A percentile compares a stretch with the other conserved stretches of the same genome.
Evolutionary conservation across 2,888 invertebrate species (phyloP).

Genomic region (Caenorhabditis sp.): DNA sequence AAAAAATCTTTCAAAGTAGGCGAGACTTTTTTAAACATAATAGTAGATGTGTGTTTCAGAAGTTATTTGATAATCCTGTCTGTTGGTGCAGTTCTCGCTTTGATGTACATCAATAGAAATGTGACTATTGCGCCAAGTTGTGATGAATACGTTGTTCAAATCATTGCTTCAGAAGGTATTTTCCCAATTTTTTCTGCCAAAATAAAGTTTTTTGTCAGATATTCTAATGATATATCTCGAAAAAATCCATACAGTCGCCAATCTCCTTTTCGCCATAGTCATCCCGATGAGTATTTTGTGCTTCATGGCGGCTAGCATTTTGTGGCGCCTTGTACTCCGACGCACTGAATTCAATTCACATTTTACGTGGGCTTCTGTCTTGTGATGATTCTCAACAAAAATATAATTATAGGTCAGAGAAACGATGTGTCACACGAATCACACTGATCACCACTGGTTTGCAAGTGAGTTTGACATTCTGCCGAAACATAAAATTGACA

Average conservation of each 20-base stretch:
- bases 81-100: constrained; percentile 49
- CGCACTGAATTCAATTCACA: constrained; percentile 43
- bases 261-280: constrained; percentile 61
- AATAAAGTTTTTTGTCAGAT: too few species aligned
- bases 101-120: constrained; percentile 64
- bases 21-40: background rate
- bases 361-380: constrained; percentile 27
- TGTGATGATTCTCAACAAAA: background rate
- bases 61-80: constrained; percentile 34
- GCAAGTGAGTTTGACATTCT: constrained; percentile 17
- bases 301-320: constrained; percentile 62
- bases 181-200: too few species aligned
- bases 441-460: constrained; percentile 66
- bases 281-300: constrained; percentile 64
- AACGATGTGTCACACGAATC: constrained; percentile 67
- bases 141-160: constrained; percentile 44
- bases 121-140: constrained; percentile 47
- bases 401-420: constrained; percentile 54
- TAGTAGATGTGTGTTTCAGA: constrained; percentile 10
- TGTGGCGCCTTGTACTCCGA: constrained; percentile 55
- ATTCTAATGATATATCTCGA: constrained; percentile 55
- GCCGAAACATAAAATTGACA: too few species aligned
- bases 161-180: constrained; percentile 57
- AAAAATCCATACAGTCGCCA: constrained; percentile 59
- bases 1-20: constrained; percentile 51